A percentile compares a stretch with the other conserved stretches of the same genome.
phyloP scores from a whole-genome alignment of 2,888 invertebrate genomes.

The Nezara viridula region DNA sequence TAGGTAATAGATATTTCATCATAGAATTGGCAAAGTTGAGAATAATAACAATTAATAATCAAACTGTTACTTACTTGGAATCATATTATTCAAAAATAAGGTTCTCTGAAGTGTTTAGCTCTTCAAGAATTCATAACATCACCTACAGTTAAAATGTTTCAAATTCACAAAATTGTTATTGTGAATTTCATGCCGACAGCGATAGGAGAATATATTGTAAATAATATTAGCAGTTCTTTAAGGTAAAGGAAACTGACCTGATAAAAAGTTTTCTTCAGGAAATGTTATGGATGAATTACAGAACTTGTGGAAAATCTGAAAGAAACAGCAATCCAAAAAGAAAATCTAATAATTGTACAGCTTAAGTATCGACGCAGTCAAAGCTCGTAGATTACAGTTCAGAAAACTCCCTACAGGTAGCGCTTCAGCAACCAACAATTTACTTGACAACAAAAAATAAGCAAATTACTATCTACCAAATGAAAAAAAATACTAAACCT shows the following conservation, averaged over 20 bases:
- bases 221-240: background rate
- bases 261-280: background rate
- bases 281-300: background rate
- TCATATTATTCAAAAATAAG: slow-evolving; percentile 21
- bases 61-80: slow-evolving; percentile 26
- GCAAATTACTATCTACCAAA: background rate
- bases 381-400: background rate
- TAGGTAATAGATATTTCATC: background rate
- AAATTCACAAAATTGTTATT: background rate
- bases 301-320: background rate
- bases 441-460: too few relatives aligned
- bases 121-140: slow-evolving; percentile 24
- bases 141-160: slow-evolving; percentile 11
- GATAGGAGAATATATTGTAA: background rate
- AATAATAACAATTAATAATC: slow-evolving; percentile 1
- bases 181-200: background rate
- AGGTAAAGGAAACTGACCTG: background rate
- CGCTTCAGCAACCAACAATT: background rate
- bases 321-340: background rate
- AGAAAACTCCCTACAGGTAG: background rate
- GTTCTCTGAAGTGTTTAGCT: background rate
- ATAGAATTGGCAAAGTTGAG: background rate
- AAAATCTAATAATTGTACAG: background rate
- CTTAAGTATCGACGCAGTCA: background rate
- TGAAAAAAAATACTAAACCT: too few relatives aligned